Percentiles rank a stretch among this genome's conserved stretches.
Evolutionary conservation across 2,113 vertebrate genomes (phyloP).

Genomic region (Dromas ardeola): DNA sequence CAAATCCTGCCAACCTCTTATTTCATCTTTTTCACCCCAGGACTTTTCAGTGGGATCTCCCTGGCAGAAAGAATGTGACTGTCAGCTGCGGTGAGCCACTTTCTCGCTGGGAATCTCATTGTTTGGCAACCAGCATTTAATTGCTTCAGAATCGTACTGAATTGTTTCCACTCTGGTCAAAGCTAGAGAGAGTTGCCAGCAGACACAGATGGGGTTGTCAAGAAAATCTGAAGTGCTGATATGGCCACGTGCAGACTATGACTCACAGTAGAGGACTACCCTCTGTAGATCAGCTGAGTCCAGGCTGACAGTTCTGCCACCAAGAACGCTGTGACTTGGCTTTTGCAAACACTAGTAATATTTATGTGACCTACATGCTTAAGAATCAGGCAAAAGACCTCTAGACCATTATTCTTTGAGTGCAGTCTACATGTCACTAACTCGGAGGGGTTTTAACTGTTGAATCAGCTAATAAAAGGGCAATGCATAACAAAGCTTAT

Average conservation of each 20-base stretch:
- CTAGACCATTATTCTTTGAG: not conserved
- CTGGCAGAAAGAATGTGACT: not conserved
- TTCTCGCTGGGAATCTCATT: constrained; percentile 19
- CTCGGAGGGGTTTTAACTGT: not conserved
- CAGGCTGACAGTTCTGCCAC: constrained; percentile 28
- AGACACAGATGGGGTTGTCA: constrained; percentile 57
- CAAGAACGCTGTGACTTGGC: constrained; percentile 5
- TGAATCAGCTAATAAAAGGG: not conserved
- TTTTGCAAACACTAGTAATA: not conserved
- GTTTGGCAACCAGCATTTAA: constrained; percentile 41
- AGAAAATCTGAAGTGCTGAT: constrained; percentile 62
- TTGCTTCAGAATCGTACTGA: constrained; percentile 20
- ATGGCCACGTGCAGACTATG: constrained; percentile 53
- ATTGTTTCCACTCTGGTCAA: constrained; percentile 62
- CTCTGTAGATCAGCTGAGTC: not conserved
- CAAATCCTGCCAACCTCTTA: not conserved
- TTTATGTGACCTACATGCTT: not conserved
- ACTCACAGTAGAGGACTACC: constrained; percentile 43
- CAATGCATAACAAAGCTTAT: not conserved
- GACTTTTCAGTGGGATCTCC: not conserved
- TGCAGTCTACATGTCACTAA: not conserved
- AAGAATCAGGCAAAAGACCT: not conserved
- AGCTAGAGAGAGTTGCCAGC: not conserved
- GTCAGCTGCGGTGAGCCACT: not conserved
- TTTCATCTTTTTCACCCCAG: not conserved